Evolutionary conservation across 1,140 invertebrate species (phyloP), one percentile per base, ranked within the genome.

Genomic region (Himalopsyche phryganea): DNA sequence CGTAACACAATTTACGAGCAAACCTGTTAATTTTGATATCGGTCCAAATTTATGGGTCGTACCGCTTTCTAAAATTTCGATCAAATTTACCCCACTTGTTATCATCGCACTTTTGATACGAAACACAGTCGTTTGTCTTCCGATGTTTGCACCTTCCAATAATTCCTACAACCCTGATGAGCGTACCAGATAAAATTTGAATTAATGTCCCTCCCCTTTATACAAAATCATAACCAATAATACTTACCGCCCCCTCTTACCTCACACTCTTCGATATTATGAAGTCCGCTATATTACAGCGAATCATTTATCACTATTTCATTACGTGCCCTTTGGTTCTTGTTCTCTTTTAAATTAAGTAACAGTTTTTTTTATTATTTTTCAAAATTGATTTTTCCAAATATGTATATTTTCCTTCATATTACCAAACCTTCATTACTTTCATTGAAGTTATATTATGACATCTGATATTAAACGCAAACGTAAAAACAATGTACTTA

Each of bases 271-370:
- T 32, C 46, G 53, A 57, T 28, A 40, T 15, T 33, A 32, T 50
- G 46, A 50, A 60, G 58, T 60, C 58, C 46, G 58, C 52, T 60
- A 54, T 47, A 60, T 60, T 50, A 60, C 52, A 32, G 32, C 10
- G 33, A 49, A 55, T 50, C 58, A 51, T 60, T 60, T 60, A 60
- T 60, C 58, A 60, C 51, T 50, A 60, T 60, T 60, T 60, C 58
- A 60, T 60, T 60, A 60, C 58, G 58, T 60, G 58, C 52, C 51
- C 58, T 60, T 15, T 13, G 18, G 28, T 49, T 18, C 33, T 49
- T 47, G 33, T 51, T 46, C 44, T 28, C 44, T 20, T 40, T 40
- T 40, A 40, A 15, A 13, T 40, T 40, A n/a, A n/a, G 33, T 35
- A n/a, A 15, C 38, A 13, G 38, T 40, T 5, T 40, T 40, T 40